Base-by-base conservation (phyloP, 2,888 invertebrate genomes). In the Malacosoma neustria region DNA sequence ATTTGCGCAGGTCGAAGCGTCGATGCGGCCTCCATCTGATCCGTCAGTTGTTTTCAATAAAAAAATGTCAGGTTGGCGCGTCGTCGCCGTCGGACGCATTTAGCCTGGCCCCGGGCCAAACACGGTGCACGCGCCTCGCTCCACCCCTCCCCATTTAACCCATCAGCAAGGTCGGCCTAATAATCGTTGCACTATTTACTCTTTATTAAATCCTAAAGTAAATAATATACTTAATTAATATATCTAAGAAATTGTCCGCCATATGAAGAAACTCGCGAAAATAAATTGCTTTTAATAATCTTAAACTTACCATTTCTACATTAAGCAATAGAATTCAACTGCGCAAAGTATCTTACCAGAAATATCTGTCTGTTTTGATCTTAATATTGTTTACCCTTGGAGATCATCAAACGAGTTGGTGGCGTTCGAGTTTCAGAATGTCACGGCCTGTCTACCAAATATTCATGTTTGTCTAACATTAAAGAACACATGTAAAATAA, bases 1-100 rank as follows among this genome's bases (percentile, higher is more conserved):
- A 75, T 79, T 67, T 71, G 74, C 72, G 65, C 73, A 64, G 68
- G 71, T 71, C 72, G 70, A 60, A 54, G 52, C 59, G 62, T 63
- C 68, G 60, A 72, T 68, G 51, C 66, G 73, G 69, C 70, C 75
- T 74, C 72, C 61, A 65, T 64, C 62, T 53, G 64, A 69, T 71
- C 66, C 63, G 72, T 65, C 72, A 70, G 72, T 77, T 79, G 81
- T 77, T 85, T 82, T 82, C 72, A 68, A 77, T 80, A 82, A 85
- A 80, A 22, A 64, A 82, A 76, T 82, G 76, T 73, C 76, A 75
- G 65, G 73, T 74, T 77, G 80, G 80, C 79, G 72, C 71, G 71
- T 60, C 74, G 70, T 53, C 67, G 71, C 60, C 70, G 64, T 48
- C 53, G 56, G 64, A 67, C 79, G 67, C 64, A 72, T 80, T 80